A percentile compares a stretch with the other conserved stretches of the same genome.
These are phyloP conservation scores for Coelogynopora nodosa DNA, from an alignment of 2,888 invertebrate genomes.

Conservation along the genomic window DNA sequence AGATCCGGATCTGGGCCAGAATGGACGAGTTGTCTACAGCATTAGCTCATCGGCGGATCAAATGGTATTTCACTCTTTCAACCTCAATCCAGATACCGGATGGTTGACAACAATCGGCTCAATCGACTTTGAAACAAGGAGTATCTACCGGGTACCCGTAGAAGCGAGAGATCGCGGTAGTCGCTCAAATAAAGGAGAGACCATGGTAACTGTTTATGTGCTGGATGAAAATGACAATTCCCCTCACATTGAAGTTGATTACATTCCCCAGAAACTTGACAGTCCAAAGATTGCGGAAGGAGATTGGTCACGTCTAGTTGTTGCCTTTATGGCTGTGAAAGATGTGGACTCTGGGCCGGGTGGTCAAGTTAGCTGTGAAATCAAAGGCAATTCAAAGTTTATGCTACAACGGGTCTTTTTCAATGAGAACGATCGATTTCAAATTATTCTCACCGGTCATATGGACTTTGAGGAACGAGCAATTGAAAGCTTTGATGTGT, in stretches of 20 bases:
- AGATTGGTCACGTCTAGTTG: not conserved
- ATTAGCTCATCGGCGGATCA: not conserved
- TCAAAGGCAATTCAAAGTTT: not conserved
- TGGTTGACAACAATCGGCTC: not conserved
- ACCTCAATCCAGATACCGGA: not conserved
- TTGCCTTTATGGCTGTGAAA: not conserved
- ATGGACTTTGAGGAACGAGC: conserved; percentile 17
- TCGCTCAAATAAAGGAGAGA: not conserved
- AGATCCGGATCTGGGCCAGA: not conserved
- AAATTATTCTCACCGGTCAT: not conserved
- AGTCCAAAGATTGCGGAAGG: not conserved
- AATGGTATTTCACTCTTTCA: not conserved
- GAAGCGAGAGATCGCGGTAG: not conserved
- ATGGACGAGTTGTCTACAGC: conserved; percentile 5
- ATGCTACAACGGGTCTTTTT: not conserved
- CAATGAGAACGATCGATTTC: not conserved
- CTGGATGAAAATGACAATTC: not conserved
- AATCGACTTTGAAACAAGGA: not conserved
- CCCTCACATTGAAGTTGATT: not conserved
- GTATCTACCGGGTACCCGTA: not conserved
- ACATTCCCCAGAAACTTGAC: not conserved
- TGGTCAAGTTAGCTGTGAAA: not conserved
- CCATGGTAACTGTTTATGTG: not conserved
- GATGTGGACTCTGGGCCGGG: not conserved
- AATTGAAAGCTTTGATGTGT: conserved; percentile 10